phyloP scores from a whole-genome alignment of 2,888 invertebrate species.

The Microctonus aethiopoides region DNA sequence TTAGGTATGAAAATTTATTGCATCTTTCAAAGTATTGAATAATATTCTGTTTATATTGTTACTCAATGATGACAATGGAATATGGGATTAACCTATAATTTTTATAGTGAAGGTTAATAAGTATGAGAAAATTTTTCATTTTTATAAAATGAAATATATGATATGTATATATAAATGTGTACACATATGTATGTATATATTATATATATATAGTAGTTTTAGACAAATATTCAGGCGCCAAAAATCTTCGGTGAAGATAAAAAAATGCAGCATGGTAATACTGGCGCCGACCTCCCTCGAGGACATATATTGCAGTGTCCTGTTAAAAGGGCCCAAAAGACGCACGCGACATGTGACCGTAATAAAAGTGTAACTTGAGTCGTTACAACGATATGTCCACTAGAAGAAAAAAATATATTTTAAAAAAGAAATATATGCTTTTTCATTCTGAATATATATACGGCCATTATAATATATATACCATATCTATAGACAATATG shows the following conservation, averaged over 20 bases:
- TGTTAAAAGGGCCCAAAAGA: conserved; percentile 24
- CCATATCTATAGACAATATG: no score
- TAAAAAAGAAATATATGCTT: not conserved
- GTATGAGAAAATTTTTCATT: no score
- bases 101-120: no score
- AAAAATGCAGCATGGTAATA: not conserved
- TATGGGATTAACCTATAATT: no score
- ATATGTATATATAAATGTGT: no score
- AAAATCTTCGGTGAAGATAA: conserved; percentile 14
- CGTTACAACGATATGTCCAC: conserved; percentile 8
- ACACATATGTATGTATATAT: no score
- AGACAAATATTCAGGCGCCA: conserved; percentile 18
- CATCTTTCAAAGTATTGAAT: no score
- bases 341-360: conserved; percentile 40
- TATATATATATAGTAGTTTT: not conserved
- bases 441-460: not conserved
- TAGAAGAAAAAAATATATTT: conserved; percentile 2
- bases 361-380: conserved; percentile 47
- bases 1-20: no score
- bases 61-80: no score
- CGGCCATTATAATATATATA: no score
- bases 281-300: conserved; percentile 47
- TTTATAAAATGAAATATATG: no score
- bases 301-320: conserved; percentile 16
- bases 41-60: no score